Conservation (phyloP, 2,113 vertebrate genomes). For the Puntigrus tetrazona region DNA sequence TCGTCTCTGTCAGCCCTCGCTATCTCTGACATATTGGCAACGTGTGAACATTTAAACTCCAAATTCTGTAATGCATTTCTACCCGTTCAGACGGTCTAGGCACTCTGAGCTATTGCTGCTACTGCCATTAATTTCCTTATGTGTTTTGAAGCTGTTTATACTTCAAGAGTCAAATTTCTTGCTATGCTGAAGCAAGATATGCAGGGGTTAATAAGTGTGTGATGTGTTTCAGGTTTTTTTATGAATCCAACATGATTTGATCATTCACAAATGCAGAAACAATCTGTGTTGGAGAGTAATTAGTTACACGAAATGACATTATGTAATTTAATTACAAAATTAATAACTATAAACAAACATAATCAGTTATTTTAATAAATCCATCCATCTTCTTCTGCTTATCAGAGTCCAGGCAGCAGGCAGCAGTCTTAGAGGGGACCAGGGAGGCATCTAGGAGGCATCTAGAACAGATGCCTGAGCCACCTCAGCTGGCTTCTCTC, state of each 20-base stretch:
- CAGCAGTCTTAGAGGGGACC: too few relatives aligned
- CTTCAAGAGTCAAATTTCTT: neutral
- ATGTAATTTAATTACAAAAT: too few relatives aligned
- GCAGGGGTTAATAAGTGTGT: neutral
- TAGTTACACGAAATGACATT: too few relatives aligned
- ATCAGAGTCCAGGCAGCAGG: too few relatives aligned
- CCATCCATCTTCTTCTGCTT: too few relatives aligned
- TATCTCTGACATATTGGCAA: neutral
- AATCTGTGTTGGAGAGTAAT: neutral
- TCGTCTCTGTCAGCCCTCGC: neutral
- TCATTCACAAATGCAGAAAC: neutral
- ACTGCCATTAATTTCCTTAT: slow-evolving; percentile 12
- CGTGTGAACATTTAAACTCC: slow-evolving; percentile 26
- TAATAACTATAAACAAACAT: too few relatives aligned
- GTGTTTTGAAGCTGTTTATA: slow-evolving; percentile 6
- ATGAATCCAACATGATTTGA: neutral
- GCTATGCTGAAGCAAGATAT: neutral
- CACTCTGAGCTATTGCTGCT: neutral
- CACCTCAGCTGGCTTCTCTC: too few relatives aligned
- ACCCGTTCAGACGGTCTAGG: neutral
- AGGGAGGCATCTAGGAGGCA: too few relatives aligned
- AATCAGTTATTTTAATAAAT: too few relatives aligned
- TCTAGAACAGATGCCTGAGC: too few relatives aligned
- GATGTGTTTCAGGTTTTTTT: neutral
- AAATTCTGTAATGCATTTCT: slow-evolving; percentile 6